These are phyloP conservation scores for Rapana venosa DNA, from an alignment of 2,888 invertebrate species.

Conservation along the genomic window DNA sequence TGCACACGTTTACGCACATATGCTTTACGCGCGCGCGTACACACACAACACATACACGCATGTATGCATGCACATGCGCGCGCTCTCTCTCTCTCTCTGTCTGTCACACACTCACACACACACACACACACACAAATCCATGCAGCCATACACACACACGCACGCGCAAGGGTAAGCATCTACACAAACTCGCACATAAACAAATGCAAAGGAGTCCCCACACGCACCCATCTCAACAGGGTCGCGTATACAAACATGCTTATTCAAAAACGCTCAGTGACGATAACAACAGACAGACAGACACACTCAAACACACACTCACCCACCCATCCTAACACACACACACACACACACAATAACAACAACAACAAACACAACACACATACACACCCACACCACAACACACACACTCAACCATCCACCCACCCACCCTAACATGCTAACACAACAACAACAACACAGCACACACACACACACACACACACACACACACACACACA, in stretches of 20 bases:
- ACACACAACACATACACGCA: conserved; percentile 23
- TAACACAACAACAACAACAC: no score
- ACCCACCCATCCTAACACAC: no score
- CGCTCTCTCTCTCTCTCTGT: no score
- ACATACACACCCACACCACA: background rate
- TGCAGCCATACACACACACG: background rate
- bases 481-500: no score
- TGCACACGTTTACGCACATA: no score
- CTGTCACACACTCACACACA: conserved; percentile 19
- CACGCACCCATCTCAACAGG: background rate
- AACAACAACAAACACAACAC: no score
- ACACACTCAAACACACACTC: background rate
- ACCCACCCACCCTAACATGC: no score
- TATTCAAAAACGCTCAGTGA: background rate
- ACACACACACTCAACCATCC: background rate
- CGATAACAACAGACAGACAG: background rate
- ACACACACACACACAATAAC: no score
- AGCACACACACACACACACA: no score
- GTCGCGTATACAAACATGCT: background rate
- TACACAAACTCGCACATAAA: background rate
- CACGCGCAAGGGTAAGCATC: background rate
- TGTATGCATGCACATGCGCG: background rate
- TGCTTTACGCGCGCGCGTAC: background rate
- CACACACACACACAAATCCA: conserved; percentile 20
- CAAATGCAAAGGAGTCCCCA: background rate